A percentile compares a stretch with the other conserved stretches of the same genome.
These are phyloP conservation scores for Dilophus febrilis DNA, from an alignment of 2,888 invertebrate species.

Conservation along the genomic window DNA sequence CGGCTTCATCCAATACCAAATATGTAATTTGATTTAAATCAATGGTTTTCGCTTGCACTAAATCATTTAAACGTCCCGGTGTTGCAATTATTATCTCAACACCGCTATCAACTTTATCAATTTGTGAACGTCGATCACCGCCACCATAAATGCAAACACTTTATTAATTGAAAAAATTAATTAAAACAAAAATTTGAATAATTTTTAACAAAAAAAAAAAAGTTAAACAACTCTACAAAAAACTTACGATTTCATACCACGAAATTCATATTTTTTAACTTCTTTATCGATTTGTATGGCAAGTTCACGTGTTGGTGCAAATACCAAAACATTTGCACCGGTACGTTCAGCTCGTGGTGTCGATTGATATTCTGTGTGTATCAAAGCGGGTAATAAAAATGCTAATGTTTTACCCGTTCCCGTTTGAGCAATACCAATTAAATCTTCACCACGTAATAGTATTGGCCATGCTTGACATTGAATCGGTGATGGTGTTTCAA, in stretches of 20 bases:
- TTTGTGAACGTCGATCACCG: constrained; percentile 63
- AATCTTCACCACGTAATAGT: constrained; percentile 71
- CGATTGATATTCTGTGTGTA: constrained; percentile 79
- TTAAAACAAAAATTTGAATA: no score
- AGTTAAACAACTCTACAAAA: neutral
- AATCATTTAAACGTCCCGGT: constrained; percentile 82
- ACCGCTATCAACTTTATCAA: constrained; percentile 53
- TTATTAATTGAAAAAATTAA: constrained; percentile 10
- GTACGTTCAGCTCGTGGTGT: constrained; percentile 46
- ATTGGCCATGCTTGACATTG: constrained; percentile 93
- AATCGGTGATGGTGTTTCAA: constrained; percentile 73
- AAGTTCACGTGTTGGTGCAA: constrained; percentile 86
- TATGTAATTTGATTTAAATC: constrained; percentile 67
- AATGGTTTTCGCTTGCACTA: constrained; percentile 55
- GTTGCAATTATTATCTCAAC: constrained; percentile 92
- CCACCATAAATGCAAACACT: constrained; percentile 87
- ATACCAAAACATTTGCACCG: constrained; percentile 72
- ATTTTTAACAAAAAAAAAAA: neutral
- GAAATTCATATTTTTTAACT: constrained; percentile 75
- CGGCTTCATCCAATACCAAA: constrained; percentile 83
- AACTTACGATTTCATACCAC: constrained; percentile 62
- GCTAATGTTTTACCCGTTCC: constrained; percentile 92
- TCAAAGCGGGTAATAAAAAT: constrained; percentile 78
- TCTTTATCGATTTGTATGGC: constrained; percentile 87
- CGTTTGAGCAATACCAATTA: constrained; percentile 94